Percentiles rank a stretch among this genome's conserved stretches.
Evolutionary conservation across 2,113 vertebrate genomes (phyloP).

Genomic region (Sylvilagus bachmani): DNA sequence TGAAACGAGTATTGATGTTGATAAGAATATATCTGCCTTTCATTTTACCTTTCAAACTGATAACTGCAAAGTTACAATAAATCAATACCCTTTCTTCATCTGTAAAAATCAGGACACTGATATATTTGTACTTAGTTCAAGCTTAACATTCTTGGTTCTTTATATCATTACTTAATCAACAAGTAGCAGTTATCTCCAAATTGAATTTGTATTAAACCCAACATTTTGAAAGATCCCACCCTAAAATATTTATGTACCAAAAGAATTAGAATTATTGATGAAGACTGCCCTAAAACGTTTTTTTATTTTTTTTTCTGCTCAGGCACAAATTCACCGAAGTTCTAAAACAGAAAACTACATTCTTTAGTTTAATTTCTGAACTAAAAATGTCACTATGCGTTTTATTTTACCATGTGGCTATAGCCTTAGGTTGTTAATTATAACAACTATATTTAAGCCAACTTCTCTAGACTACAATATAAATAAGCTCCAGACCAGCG

Average conservation of each 20-base stretch:
- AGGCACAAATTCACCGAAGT: neutral
- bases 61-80: neutral
- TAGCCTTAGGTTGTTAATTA: neutral
- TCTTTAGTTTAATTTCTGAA: neutral
- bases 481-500: neutral
- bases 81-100: neutral
- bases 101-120: neutral
- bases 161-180: neutral
- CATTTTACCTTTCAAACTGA: neutral
- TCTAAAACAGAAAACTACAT: constrained; percentile 9
- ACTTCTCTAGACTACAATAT: neutral
- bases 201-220: neutral
- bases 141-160: neutral
- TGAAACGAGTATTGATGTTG: neutral
- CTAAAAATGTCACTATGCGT: neutral
- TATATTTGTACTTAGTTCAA: neutral
- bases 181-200: neutral
- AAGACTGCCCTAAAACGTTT: neutral
- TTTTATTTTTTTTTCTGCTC: neutral
- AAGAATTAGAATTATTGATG: neutral
- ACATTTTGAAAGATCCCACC: neutral
- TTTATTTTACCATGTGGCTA: neutral
- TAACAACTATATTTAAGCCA: neutral
- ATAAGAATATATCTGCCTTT: neutral
- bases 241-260: neutral